Evolutionary conservation across 2,797 vertebrate species (phyloP), one percentile per base, ranked within the genome.

Genomic region (Girardinus metallicus): DNA sequence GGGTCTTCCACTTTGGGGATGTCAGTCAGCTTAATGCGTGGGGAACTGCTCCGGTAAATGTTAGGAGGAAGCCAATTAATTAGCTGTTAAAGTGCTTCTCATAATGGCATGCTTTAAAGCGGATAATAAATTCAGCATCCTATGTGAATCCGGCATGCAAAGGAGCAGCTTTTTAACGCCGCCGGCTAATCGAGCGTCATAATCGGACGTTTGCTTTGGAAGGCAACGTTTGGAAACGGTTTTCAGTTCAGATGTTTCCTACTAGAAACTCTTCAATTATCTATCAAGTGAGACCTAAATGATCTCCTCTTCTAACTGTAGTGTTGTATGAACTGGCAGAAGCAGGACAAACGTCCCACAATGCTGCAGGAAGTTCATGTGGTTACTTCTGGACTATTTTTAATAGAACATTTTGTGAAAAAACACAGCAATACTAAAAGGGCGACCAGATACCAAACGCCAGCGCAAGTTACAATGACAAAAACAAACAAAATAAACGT

Each of bases 21-120:
- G 80, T 68, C 7, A 36, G 75, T 78, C 74, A 87, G 88, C 83
- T 89, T 76, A 62, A 77, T 46, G 74, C 53, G 31, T 29, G 26
- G 55, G 75, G 88, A 49, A 13, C 64, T 76, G 80, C 68, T 74
- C 73, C 70, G 73, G 51, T 84, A 16, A 73, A 80, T 29, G 91
- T 90, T 87, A 92, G 57, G 66, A 79, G 70, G 26, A 80, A 73
- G 68, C 76, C 36, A 73, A 64, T 87, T 15, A 77, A 88, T 89
- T 60, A 80, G 87, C 90, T 83, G 85, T 87, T 79, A 78, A 84
- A 46, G 39, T 64, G 77, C 70, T 71, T 84, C 78, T 80, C 2
- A 46, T 84, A 77, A 86, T 78, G 47, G 85, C 92, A 94, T 93
- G 93, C 93, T 84, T 77, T 64, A 85, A 80, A 86, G 78, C 43